phyloP scores from a whole-genome alignment of 2,113 vertebrate genomes.

The Pungitius pungitius region DNA sequence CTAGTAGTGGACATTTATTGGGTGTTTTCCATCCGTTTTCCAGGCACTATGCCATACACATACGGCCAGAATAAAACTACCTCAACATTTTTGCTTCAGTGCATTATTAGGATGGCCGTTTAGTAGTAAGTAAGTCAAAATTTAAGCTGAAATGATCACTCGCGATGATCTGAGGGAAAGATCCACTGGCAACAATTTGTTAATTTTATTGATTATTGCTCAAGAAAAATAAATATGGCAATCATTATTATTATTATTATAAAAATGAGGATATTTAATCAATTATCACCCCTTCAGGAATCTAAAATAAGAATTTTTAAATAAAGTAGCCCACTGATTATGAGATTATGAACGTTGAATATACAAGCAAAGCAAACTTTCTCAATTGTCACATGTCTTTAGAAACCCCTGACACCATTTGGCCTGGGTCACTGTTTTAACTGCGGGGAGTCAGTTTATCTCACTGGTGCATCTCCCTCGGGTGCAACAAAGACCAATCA shows the following conservation, averaged over 20 bases:
- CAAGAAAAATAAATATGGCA: neutral
- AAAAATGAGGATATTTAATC: neutral
- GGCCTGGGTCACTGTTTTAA: slow-evolving; percentile 25
- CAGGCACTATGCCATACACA: slow-evolving; percentile 62
- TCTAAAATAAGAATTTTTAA: neutral
- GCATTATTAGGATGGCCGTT: neutral
- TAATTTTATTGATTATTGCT: neutral
- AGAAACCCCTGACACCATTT: slow-evolving; percentile 10
- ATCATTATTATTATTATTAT: neutral
- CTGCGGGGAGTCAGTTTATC: slow-evolving; percentile 18
- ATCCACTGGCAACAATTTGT: neutral
- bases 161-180: neutral
- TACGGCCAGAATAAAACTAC: slow-evolving; percentile 26
- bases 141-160: neutral
- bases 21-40: slow-evolving; percentile 62
- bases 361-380: neutral
- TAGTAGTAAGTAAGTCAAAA: neutral
- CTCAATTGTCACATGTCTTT: neutral
- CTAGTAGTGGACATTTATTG: slow-evolving; percentile 45
- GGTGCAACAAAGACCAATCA: slow-evolving; percentile 57
- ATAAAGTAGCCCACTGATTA: neutral
- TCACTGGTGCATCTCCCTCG: slow-evolving; percentile 37
- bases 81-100: neutral
- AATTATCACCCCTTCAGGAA: neutral
- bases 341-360: neutral